Percentiles rank a stretch among this genome's conserved stretches.
Conservation (phyloP, 2,888 invertebrate species). For the Philhelius pedissequus region DNA sequence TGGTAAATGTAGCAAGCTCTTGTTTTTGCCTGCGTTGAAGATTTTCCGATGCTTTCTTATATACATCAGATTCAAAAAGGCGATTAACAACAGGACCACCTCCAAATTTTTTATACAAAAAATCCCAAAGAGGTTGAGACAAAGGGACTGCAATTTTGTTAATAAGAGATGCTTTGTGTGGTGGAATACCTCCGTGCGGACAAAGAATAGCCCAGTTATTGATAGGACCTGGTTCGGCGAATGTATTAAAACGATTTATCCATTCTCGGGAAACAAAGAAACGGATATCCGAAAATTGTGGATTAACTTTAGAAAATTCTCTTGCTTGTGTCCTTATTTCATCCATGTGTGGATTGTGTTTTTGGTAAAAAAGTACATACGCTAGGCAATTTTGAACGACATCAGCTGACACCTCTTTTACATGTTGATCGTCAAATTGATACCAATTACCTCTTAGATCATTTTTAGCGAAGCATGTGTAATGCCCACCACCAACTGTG, state of each 20-base stretch:
- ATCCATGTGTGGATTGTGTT: slow-evolving; percentile 85
- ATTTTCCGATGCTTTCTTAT: slow-evolving; percentile 85
- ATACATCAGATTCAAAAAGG: slow-evolving; percentile 87
- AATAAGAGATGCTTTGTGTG: slow-evolving; percentile 86
- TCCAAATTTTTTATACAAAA: slow-evolving; percentile 87
- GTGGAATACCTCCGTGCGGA: slow-evolving; percentile 91
- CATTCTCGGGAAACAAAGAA: slow-evolving; percentile 96
- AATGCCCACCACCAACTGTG: slow-evolving; percentile 97
- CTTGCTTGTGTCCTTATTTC: slow-evolving; percentile 85
- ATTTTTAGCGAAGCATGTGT: slow-evolving; percentile 95
- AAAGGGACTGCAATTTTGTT: slow-evolving; percentile 86
- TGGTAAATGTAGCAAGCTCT: slow-evolving; percentile 87
- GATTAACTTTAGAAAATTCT: slow-evolving; percentile 83
- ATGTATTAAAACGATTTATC: slow-evolving; percentile 95
- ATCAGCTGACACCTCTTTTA: slow-evolving; percentile 88
- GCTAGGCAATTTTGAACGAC: slow-evolving; percentile 93
- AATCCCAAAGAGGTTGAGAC: slow-evolving; percentile 91
- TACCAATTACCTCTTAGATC: slow-evolving; percentile 89
- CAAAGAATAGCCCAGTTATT: slow-evolving; percentile 97
- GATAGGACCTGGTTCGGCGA: slow-evolving; percentile 97
- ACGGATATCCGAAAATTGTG: slow-evolving; percentile 84
- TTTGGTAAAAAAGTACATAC: slow-evolving; percentile 96
- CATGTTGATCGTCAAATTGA: slow-evolving; percentile 96
- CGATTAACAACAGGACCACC: slow-evolving; percentile 91
- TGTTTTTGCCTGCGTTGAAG: slow-evolving; percentile 85